Conservation (phyloP, 1,140 invertebrate species). For the Archivesica marissinica region DNA sequence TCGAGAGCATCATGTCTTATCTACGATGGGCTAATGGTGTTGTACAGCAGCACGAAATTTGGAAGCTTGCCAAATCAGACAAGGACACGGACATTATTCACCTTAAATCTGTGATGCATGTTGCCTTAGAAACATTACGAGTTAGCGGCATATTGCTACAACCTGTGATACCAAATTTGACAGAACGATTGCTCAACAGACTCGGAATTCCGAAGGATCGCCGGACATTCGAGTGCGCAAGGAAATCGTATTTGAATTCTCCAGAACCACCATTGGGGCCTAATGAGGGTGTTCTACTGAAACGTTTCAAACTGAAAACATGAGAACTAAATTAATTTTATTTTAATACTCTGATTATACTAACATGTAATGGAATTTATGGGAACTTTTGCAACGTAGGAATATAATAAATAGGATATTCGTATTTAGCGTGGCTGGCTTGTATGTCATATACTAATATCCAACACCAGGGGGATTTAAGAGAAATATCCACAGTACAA, state of each 20-base stretch:
- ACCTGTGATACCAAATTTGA: slow-evolving; percentile 92
- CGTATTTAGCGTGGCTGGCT: too few relatives aligned
- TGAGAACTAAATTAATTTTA: too few relatives aligned
- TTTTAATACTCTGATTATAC: too few relatives aligned
- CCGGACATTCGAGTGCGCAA: slow-evolving; percentile 62
- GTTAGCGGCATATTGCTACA: slow-evolving; percentile 79
- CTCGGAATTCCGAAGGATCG: slow-evolving; percentile 77
- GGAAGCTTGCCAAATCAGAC: slow-evolving; percentile 89
- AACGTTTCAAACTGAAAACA: slow-evolving; percentile 33
- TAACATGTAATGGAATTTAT: too few relatives aligned
- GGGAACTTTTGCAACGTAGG: too few relatives aligned
- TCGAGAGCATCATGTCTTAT: slow-evolving; percentile 90
- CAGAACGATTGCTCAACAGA: slow-evolving; percentile 85
- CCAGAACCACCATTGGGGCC: slow-evolving; percentile 43
- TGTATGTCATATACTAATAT: too few relatives aligned
- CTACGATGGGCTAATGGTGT: slow-evolving; percentile 93
- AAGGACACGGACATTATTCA: slow-evolving; percentile 81
- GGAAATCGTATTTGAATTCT: slow-evolving; percentile 47
- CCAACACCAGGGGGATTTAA: too few relatives aligned
- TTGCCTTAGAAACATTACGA: slow-evolving; percentile 91
- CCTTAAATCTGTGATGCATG: slow-evolving; percentile 90
- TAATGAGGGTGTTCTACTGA: slow-evolving; percentile 59
- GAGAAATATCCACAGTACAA: too few relatives aligned
- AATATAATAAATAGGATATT: too few relatives aligned
- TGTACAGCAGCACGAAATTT: slow-evolving; percentile 93